Conservation (phyloP, 2,888 invertebrate genomes). For the Hipparchia semele region DNA sequence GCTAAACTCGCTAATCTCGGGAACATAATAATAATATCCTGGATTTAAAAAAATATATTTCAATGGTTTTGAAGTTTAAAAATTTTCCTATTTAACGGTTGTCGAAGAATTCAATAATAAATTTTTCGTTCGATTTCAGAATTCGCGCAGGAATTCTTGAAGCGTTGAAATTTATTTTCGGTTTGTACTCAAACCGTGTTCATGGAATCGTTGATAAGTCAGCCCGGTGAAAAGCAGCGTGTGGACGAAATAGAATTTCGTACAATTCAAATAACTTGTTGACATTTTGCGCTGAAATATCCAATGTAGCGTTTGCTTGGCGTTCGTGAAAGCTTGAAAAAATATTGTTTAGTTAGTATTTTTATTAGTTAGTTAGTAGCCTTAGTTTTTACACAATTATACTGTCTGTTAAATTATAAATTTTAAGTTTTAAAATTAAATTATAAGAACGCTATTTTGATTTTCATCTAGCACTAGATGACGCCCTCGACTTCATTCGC, state of each 20-base stretch:
- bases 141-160: slow-evolving; percentile 5
- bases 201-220: slow-evolving; percentile 24
- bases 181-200: slow-evolving; percentile 15
- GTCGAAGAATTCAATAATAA: background rate
- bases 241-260: slow-evolving; percentile 13
- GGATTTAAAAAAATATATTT: background rate
- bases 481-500: too few relatives aligned
- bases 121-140: slow-evolving; percentile 8
- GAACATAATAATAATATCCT: too few relatives aligned
- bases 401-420: too few relatives aligned
- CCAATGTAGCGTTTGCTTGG: background rate
- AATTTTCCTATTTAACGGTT: background rate
- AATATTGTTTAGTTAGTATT: too few relatives aligned
- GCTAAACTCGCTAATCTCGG: too few relatives aligned
- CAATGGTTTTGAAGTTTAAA: background rate
- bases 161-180: slow-evolving; percentile 14
- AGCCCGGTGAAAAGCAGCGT: slow-evolving; percentile 15
- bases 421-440: too few relatives aligned
- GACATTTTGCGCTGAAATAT: slow-evolving; percentile 1
- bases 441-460: too few relatives aligned
- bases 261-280: slow-evolving; percentile 1
- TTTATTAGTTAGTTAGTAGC: background rate
- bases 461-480: too few relatives aligned
- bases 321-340: background rate
- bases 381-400: too few relatives aligned